phyloP scores from a whole-genome alignment of 2,113 vertebrate genomes.

The Gobiocypris rarus region DNA sequence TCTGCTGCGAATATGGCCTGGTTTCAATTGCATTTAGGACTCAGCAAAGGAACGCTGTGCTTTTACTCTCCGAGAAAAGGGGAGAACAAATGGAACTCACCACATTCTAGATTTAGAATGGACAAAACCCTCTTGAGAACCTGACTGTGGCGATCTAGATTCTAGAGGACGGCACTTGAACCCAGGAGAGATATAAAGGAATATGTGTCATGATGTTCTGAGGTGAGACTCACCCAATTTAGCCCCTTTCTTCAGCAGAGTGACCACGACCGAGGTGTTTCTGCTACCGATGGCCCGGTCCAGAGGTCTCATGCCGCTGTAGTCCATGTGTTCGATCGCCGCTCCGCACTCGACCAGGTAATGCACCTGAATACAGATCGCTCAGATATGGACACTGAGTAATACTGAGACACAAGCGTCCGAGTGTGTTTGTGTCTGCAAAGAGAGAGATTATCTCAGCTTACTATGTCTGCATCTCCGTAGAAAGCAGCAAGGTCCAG shows the following conservation, averaged over 20 bases:
- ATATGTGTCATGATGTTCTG: conserved; percentile 41
- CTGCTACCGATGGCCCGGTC: conserved; percentile 89
- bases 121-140: conserved; percentile 43
- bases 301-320: conserved; percentile 85
- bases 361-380: conserved; percentile 81
- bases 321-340: conserved; percentile 87
- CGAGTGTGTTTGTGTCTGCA: neutral
- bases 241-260: conserved; percentile 90
- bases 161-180: conserved; percentile 4
- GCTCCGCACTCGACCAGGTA: conserved; percentile 93
- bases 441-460: conserved; percentile 59
- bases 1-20: conserved; percentile 41
- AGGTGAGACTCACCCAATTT: conserved; percentile 81
- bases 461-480: conserved; percentile 91
- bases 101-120: conserved; percentile 46
- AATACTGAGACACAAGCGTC: conserved; percentile 6
- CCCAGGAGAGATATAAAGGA: neutral
- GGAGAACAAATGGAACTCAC: neutral
- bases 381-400: neutral
- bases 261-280: conserved; percentile 88
- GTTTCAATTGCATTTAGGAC: conserved; percentile 50
- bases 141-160: conserved; percentile 40
- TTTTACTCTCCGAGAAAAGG: conserved; percentile 13
- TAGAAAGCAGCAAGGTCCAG: conserved; percentile 94
- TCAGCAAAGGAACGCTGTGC: conserved; percentile 45